phyloP scores from a whole-genome alignment of 2,797 vertebrate species.

The Sandelia bainsii region DNA sequence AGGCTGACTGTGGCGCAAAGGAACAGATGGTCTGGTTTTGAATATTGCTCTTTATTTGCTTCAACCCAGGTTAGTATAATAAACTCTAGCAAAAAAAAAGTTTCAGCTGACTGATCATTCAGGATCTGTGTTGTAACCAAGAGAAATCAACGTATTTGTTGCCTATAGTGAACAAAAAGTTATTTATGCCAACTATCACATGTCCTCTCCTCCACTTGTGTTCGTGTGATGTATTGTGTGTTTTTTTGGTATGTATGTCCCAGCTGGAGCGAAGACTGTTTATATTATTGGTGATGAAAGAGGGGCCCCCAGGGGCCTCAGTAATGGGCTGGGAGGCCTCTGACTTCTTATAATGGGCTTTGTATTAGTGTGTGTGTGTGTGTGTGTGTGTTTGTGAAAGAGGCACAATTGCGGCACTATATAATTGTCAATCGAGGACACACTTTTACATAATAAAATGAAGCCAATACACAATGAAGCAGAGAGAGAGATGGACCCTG shows the following conservation, averaged over 20 bases:
- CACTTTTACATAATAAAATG: slow-evolving; percentile 71
- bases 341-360: slow-evolving; percentile 72
- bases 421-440: slow-evolving; percentile 73
- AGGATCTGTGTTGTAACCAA: slow-evolving; percentile 17
- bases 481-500: slow-evolving; percentile 35
- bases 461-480: slow-evolving; percentile 51
- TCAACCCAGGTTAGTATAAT: slow-evolving; percentile 36
- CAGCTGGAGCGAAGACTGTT: slow-evolving; percentile 79
- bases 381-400: slow-evolving; percentile 37
- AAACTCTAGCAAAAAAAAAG: background rate
- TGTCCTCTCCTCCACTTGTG: slow-evolving; percentile 10
- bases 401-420: slow-evolving; percentile 58
- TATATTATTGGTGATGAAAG: slow-evolving; percentile 79
- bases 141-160: slow-evolving; percentile 40
- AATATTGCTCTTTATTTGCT: slow-evolving; percentile 48
- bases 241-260: slow-evolving; percentile 46
- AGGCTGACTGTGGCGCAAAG: slow-evolving; percentile 29
- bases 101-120: slow-evolving; percentile 19
- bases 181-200: slow-evolving; percentile 12
- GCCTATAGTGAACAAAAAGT: slow-evolving; percentile 9
- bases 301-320: slow-evolving; percentile 63
- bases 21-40: slow-evolving; percentile 63
- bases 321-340: slow-evolving; percentile 73
- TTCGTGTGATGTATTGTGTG: slow-evolving; percentile 36
- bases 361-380: slow-evolving; percentile 42